Base-by-base conservation (phyloP, 2,888 invertebrate species). In the Himalopsyche japonica region DNA sequence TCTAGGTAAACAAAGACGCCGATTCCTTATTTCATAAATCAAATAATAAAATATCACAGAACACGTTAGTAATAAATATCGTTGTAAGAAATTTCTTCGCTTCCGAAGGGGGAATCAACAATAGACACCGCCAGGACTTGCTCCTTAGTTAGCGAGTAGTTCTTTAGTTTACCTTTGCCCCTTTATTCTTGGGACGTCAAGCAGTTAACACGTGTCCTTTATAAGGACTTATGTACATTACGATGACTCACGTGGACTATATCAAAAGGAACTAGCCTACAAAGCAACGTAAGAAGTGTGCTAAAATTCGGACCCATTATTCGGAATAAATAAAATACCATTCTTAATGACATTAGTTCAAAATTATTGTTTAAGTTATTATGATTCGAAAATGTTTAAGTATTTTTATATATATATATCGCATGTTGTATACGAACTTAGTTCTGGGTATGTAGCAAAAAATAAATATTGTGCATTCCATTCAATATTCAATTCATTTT, bases 121-220 rank as follows among this genome's bases (percentile, higher is more conserved):
- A 83, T 79, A 57, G 49, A 79, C 57, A 82, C 80, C 78, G 82
- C 78, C 48, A 80, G n/a, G 24, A 78, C 20, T 80, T 83, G 20
- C 57, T 57, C 57, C 24, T 57, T 57, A 24, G 57, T 43, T 43
- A 43, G 43, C 43, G 43, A 43, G 43, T 20, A 57, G 57, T 20
- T 57, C 57, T 57, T 57, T 57, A 57, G 57, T 57, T 57, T 57
- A 57, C 57, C 57, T 57, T 57, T 57, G 20, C 57, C 57, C 70
- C 76, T 83, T 83, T 57, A 64, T 83, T 43, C 76, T 37, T 80
- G 80, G 81, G 86, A 82, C 86, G 86, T 86, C 86, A 84, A 86
- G 86, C 86, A 78, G 86, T 86, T 86, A 86, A 84, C 86, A 86
- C 86, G 86, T 86, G 86, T 84, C 84, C 84, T 70, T 79, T 78